Base-by-base conservation (phyloP, 2,113 vertebrate genomes). In the Tauraco erythrolophus region DNA sequence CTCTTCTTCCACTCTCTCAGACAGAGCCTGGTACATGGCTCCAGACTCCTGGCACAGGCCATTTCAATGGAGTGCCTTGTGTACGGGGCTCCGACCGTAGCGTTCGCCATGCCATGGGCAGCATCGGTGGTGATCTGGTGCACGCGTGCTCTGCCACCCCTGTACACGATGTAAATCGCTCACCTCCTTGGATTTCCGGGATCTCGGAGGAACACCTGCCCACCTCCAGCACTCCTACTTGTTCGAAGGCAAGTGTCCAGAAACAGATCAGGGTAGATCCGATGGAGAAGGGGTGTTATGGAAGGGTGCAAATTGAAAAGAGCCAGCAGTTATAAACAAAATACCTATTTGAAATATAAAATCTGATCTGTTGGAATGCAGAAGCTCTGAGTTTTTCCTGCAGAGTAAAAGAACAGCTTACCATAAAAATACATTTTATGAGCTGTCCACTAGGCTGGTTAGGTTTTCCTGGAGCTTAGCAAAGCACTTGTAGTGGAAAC, bases 381-480 rank as follows among this genome's bases (percentile, higher is more conserved):
- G 62, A 58, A 86, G 76, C 45, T 45, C 25, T 10, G 21, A 37
- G 53, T 18, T 84, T 48, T 64, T 60, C 54, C 84, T 9, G 41
- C 69, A 88, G 54, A 60, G 30, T 25, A 51, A 56, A 84, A 87
- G 75, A 85, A 66, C 19, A 84, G 92, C 85, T 95, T n/a, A 85
- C 61, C 74, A 74, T 48, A 76, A 88, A 91, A 92, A 25, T 54
- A 37, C 45, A 51, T 70, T 87, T 80, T 82, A 85, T 17, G 48
- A 95, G 81, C 60, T 69, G 82, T 57, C 95, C 93, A 81, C 53
- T 88, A 93, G 83, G 54, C 85, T 0, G 7, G 88, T 74, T 75
- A 77, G 5, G 1, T 87, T 77, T 94, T 97, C 91, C 95, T 88
- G 94, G 61, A 88, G 94, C 92, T 92, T 95, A 85, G 83, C 81